These are phyloP conservation scores for Mesoligia furuncula DNA, from an alignment of 2,888 invertebrate genomes.

Conservation along the genomic window DNA sequence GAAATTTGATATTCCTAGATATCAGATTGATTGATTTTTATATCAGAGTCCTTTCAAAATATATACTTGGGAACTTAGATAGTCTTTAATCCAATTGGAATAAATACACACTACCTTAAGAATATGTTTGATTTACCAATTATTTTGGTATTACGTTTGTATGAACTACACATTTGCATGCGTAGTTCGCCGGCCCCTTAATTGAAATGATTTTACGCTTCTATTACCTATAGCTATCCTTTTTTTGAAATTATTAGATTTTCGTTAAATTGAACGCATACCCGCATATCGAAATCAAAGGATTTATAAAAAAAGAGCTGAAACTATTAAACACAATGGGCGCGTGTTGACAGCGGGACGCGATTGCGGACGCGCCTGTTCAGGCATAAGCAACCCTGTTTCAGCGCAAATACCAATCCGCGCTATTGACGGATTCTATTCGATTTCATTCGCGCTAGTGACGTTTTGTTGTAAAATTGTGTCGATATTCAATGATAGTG, in stretches of 20 bases:
- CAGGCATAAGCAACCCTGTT: slow-evolving; percentile 76
- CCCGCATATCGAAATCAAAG: slow-evolving; percentile 45
- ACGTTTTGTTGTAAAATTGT: slow-evolving; percentile 36
- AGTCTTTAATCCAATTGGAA: too few relatives aligned
- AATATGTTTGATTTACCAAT: too few relatives aligned
- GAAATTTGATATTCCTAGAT: too few relatives aligned
- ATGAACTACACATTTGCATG: too few relatives aligned
- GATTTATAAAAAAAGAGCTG: slow-evolving; percentile 34
- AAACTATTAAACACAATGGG: slow-evolving; percentile 59
- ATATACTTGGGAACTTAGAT: too few relatives aligned
- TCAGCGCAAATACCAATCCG: slow-evolving; percentile 75
- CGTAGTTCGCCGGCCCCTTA: too few relatives aligned
- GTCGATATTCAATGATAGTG: slow-evolving; percentile 39
- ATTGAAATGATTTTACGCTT: too few relatives aligned
- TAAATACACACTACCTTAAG: too few relatives aligned
- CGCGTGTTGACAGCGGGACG: slow-evolving; percentile 71
- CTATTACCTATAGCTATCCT: neutral
- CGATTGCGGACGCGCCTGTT: slow-evolving; percentile 71
- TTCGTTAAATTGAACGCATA: slow-evolving; percentile 13
- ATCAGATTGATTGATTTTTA: too few relatives aligned
- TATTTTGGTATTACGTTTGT: too few relatives aligned
- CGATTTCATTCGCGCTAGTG: slow-evolving; percentile 73
- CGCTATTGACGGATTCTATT: slow-evolving; percentile 74
- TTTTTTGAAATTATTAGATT: neutral
- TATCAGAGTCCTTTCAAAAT: too few relatives aligned